phyloP scores from a whole-genome alignment of 2,888 invertebrate genomes.

The Salpingus planirostris region DNA sequence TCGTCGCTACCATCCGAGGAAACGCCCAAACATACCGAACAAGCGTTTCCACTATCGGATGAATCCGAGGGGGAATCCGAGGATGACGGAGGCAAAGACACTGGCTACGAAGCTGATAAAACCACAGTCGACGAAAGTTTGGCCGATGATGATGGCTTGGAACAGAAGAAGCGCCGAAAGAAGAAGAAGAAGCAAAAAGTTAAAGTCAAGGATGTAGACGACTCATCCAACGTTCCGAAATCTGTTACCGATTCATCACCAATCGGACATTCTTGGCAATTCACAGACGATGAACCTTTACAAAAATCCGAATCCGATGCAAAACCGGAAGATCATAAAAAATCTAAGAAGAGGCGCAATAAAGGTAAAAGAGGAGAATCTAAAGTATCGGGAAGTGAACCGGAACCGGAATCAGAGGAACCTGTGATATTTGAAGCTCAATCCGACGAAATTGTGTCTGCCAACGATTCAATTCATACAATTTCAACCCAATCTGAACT shows the following conservation, averaged over 20 bases:
- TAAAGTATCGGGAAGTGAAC: slow-evolving; percentile 29
- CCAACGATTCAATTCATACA: slow-evolving; percentile 51
- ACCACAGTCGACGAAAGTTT: slow-evolving; percentile 52
- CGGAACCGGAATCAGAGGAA: slow-evolving; percentile 31
- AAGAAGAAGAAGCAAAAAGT: slow-evolving; percentile 43
- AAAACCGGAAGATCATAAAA: slow-evolving; percentile 18
- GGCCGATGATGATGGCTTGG: slow-evolving; percentile 40
- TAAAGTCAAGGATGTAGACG: slow-evolving; percentile 41
- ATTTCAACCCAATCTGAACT: slow-evolving; percentile 51
- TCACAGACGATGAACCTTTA: slow-evolving; percentile 37
- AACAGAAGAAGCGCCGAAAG: slow-evolving; percentile 39
- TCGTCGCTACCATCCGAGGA: slow-evolving; percentile 44
- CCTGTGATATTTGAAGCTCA: slow-evolving; percentile 39
- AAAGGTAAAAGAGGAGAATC: slow-evolving; percentile 37
- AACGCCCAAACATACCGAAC: slow-evolving; percentile 46
- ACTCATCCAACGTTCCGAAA: slow-evolving; percentile 43
- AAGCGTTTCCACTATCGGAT: slow-evolving; percentile 29
- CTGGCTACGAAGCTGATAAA: slow-evolving; percentile 66
- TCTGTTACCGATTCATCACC: slow-evolving; percentile 42
- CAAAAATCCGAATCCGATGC: slow-evolving; percentile 18
- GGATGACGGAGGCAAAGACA: slow-evolving; percentile 47
- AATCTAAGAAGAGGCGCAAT: slow-evolving; percentile 33
- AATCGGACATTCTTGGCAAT: slow-evolving; percentile 30
- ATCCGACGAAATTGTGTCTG: slow-evolving; percentile 44
- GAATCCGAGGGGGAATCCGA: slow-evolving; percentile 29